phyloP scores from a whole-genome alignment of 1,140 invertebrate species.

The Plectus sambesii region DNA sequence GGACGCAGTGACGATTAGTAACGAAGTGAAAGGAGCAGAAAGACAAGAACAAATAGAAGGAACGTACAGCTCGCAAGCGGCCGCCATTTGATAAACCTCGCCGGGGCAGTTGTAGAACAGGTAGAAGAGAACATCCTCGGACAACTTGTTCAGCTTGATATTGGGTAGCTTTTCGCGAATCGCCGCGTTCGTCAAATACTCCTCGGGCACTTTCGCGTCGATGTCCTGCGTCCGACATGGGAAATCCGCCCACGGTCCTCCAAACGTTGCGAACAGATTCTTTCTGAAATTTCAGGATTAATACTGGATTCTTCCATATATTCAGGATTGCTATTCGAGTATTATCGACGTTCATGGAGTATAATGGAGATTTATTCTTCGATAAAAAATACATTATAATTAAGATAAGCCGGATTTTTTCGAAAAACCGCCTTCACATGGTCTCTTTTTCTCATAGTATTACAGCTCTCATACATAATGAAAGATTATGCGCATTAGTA shows the following conservation, averaged over 20 bases:
- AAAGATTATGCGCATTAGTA: too few relatives aligned
- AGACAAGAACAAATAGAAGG: constrained; percentile 15
- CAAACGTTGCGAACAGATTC: constrained; percentile 88
- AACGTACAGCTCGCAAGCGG: constrained; percentile 87
- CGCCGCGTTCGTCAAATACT: constrained; percentile 82
- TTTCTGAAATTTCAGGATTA: constrained; percentile 32
- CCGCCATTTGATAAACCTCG: constrained; percentile 88
- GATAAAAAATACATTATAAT: constrained; percentile 19
- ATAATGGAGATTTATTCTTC: constrained; percentile 3
- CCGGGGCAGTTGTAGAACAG: constrained; percentile 98
- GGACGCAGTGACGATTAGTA: too few relatives aligned
- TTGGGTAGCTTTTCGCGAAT: constrained; percentile 65
- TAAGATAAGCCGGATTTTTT: background rate
- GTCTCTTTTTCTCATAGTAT: too few relatives aligned
- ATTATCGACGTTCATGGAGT: too few relatives aligned
- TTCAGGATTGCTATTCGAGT: too few relatives aligned
- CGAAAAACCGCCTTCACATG: too few relatives aligned
- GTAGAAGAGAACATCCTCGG: constrained; percentile 97
- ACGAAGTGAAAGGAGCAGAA: too few relatives aligned
- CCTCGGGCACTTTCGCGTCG: constrained; percentile 92
- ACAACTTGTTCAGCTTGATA: constrained; percentile 86
- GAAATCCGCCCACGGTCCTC: constrained; percentile 91
- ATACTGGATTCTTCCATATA: too few relatives aligned
- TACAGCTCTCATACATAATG: too few relatives aligned
- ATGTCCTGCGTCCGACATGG: constrained; percentile 87